Evolutionary conservation across 2,888 invertebrate species (phyloP).

Genomic region (Candidula unifasciata): DNA sequence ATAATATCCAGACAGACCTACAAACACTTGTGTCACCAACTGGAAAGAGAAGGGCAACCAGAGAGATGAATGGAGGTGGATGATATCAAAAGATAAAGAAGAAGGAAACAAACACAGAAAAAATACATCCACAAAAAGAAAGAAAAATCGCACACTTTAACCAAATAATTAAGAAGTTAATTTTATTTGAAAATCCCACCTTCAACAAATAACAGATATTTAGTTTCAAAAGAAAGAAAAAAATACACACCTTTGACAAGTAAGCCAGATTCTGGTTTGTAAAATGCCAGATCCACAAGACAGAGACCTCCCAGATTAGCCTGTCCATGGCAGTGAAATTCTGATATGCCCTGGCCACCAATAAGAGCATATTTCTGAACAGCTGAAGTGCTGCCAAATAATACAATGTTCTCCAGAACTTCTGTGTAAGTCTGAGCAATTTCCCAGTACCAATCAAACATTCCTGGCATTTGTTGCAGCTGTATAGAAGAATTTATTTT

Average conservation of each 20-base stretch:
- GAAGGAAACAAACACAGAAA: no score
- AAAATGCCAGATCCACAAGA: conserved; percentile 71
- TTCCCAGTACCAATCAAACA: conserved; percentile 77
- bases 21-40: no score
- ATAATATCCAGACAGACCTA: no score
- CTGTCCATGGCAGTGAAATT: neutral
- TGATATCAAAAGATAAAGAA: no score
- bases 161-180: no score
- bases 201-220: no score
- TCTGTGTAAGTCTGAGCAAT: conserved; percentile 75
- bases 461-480: conserved; percentile 67
- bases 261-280: conserved; percentile 62
- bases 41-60: no score
- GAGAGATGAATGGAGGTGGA: no score
- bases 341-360: conserved; percentile 24
- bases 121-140: no score
- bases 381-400: conserved; percentile 70
- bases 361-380: conserved; percentile 75
- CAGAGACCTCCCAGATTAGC: conserved; percentile 68
- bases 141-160: no score
- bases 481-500: conserved; percentile 36
- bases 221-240: neutral
- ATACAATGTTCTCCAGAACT: conserved; percentile 72
- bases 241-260: conserved; percentile 67
- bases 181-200: no score